phyloP scores from a whole-genome alignment of 2,113 vertebrate genomes.

The Embiotoca jacksoni region DNA sequence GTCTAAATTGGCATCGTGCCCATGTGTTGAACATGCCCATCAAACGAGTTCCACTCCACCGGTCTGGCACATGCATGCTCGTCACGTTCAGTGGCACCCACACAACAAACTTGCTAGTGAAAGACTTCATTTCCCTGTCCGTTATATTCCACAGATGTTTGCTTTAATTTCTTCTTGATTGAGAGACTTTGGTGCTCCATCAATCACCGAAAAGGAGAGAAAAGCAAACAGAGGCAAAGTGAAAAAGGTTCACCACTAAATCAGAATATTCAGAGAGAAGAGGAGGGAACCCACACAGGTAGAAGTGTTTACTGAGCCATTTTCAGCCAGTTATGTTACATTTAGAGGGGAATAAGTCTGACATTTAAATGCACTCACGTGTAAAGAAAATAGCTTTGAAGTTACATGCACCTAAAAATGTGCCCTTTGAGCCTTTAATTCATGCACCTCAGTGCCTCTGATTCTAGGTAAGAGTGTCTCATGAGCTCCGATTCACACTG shows the following conservation, averaged over 20 bases:
- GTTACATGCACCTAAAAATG: not conserved
- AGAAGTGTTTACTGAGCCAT: conserved; percentile 32
- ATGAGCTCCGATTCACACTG: conserved; percentile 33
- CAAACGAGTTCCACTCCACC: conserved; percentile 80
- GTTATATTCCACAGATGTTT: conserved; percentile 84
- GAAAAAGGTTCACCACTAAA: conserved; percentile 49
- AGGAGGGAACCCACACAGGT: conserved; percentile 5
- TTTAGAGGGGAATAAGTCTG: conserved; percentile 13
- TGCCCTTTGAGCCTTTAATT: conserved; percentile 5
- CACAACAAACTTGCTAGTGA: conserved; percentile 62
- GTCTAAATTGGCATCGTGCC: conserved; percentile 84
- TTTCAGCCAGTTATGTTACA: conserved; percentile 12
- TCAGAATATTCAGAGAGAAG: conserved; percentile 59
- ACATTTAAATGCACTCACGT: conserved; percentile 16
- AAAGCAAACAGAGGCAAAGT: conserved; percentile 63
- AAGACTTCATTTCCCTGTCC: conserved; percentile 80
- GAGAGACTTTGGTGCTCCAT: conserved; percentile 72
- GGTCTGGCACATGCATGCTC: conserved; percentile 76
- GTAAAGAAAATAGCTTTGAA: conserved; percentile 2
- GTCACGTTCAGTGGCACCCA: conserved; percentile 80
- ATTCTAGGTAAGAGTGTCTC: conserved; percentile 26
- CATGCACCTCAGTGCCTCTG: not conserved
- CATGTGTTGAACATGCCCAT: conserved; percentile 81
- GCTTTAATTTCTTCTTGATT: conserved; percentile 81
- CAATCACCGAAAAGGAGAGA: conserved; percentile 47